These are phyloP conservation scores for Delia radicum DNA, from an alignment of 1,140 invertebrate genomes.

Conservation along the genomic window DNA sequence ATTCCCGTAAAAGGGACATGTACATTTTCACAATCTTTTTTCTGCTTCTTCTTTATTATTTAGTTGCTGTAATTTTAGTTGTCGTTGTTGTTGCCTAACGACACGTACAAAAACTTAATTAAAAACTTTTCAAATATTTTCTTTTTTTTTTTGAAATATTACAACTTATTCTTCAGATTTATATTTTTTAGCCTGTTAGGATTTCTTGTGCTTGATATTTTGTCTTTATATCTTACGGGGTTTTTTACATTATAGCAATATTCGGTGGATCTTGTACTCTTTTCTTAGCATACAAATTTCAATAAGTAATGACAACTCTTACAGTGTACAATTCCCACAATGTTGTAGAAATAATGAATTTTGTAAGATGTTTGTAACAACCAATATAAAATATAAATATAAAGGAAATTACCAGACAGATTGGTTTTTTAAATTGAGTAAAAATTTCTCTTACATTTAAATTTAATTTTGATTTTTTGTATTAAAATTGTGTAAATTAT, in stretches of 20 bases:
- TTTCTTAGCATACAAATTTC: too few species aligned
- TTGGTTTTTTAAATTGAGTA: neutral
- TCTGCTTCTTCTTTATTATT: neutral
- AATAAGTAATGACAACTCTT: too few species aligned
- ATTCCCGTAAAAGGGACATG: neutral
- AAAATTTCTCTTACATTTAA: too few species aligned
- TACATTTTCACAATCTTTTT: neutral
- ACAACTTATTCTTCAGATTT: neutral
- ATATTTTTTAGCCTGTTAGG: neutral
- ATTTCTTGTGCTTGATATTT: neutral
- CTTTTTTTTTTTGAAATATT: slow-evolving; percentile 22
- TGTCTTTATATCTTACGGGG: neutral
- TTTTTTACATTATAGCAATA: too few species aligned
- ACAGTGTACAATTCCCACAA: too few species aligned
- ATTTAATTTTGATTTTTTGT: too few species aligned
- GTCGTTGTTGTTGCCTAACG: slow-evolving; percentile 23
- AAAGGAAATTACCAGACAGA: neutral
- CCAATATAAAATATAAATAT: neutral
- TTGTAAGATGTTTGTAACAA: neutral
- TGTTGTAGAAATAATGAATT: neutral
- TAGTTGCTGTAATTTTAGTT: neutral
- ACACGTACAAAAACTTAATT: slow-evolving; percentile 31
- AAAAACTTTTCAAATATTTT: slow-evolving; percentile 26
- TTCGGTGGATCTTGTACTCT: neutral
- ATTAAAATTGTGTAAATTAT: too few species aligned